Percentiles rank a stretch among this genome's conserved stretches.
Conservation (phyloP, 2,888 invertebrate species). For the Dione vanillae region DNA sequence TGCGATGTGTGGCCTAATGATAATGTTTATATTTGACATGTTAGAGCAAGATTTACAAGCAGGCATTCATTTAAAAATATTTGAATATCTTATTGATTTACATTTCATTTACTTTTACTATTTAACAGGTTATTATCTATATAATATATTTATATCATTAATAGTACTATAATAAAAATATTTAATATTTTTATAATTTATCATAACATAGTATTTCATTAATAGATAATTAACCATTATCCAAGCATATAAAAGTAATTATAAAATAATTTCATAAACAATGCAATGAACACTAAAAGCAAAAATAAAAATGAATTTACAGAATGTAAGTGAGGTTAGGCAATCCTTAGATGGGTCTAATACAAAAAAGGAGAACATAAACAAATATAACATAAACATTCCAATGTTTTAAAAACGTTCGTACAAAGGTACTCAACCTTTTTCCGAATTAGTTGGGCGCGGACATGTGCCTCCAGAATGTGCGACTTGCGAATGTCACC, state of each 20-base stretch:
- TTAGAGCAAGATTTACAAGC: neutral
- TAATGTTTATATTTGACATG: neutral
- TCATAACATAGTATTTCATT: no score
- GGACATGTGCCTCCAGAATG: slow-evolving; percentile 98
- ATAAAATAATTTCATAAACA: neutral
- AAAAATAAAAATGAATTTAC: slow-evolving; percentile 30
- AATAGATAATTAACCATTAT: neutral
- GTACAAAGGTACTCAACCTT: slow-evolving; percentile 85
- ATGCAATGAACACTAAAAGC: slow-evolving; percentile 2
- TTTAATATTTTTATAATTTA: no score
- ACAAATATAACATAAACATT: slow-evolving; percentile 20
- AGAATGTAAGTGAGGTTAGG: slow-evolving; percentile 46
- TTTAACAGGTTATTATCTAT: neutral
- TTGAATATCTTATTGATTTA: neutral
- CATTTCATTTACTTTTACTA: neutral
- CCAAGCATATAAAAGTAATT: neutral
- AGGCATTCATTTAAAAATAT: neutral
- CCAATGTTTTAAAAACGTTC: slow-evolving; percentile 28
- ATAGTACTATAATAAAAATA: no score
- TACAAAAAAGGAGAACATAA: slow-evolving; percentile 47
- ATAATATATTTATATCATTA: no score
- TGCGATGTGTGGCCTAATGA: neutral
- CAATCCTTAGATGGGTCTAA: slow-evolving; percentile 75
- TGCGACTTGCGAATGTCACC: slow-evolving; percentile 98
- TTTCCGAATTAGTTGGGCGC: slow-evolving; percentile 96